A percentile compares a stretch with the other conserved stretches of the same genome.
These are phyloP conservation scores for Metopolophium dirhodum DNA, from an alignment of 1,140 invertebrate species.

Conservation along the genomic window DNA sequence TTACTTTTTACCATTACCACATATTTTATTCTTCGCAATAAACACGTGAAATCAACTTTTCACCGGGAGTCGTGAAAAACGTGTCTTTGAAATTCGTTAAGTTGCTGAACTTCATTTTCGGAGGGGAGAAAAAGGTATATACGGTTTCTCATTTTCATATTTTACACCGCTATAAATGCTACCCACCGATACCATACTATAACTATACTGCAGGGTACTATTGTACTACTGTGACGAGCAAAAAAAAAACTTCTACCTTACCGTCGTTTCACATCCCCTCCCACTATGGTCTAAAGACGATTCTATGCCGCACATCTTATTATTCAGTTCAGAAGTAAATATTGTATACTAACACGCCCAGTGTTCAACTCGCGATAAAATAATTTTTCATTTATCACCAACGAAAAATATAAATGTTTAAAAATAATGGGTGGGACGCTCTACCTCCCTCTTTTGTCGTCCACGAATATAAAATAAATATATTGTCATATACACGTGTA, in stretches of 20 bases:
- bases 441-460: not conserved
- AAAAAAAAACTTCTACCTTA: not conserved
- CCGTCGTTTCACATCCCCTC: not conserved
- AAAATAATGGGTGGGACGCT: not conserved
- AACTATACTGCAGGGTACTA: not conserved
- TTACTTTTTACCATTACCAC: not conserved
- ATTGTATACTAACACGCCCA: not conserved
- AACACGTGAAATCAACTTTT: not conserved
- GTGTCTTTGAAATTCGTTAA: not conserved
- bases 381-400: not conserved
- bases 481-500: not conserved
- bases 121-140: not conserved
- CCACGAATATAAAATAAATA: not conserved
- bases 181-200: not conserved
- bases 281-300: not conserved
- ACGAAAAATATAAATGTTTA: constrained; percentile 1
- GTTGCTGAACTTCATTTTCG: not conserved
- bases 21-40: not conserved
- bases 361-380: not conserved
- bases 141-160: constrained; percentile 6
- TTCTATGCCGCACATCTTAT: not conserved
- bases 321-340: not conserved
- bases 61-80: not conserved
- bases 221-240: not conserved
- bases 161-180: not conserved